Evolutionary conservation across 2,888 invertebrate genomes (phyloP).

Genomic region (Capitulum mitella): DNA sequence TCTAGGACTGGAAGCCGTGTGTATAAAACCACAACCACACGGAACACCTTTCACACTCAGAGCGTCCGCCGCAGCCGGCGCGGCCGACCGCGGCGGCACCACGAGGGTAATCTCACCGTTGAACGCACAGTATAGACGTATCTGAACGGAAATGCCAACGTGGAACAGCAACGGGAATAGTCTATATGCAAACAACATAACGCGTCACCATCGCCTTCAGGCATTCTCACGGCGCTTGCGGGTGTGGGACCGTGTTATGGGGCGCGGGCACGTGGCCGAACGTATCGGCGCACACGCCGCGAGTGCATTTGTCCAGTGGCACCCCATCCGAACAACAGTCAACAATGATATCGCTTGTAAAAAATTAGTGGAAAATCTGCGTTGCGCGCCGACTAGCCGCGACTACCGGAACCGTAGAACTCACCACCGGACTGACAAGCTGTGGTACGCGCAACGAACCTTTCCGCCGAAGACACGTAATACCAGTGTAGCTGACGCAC

Average conservation of each 20-base stretch:
- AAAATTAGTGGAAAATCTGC: not conserved
- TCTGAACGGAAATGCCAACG: not conserved
- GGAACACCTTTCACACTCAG: not conserved
- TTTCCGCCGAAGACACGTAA: not conserved
- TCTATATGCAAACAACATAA: not conserved
- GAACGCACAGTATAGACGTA: not conserved
- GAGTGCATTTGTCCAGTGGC: no score
- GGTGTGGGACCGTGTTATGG: no score
- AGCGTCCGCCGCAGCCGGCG: not conserved
- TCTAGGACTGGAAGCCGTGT: conserved; percentile 21
- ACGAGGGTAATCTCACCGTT: not conserved
- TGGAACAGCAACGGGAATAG: not conserved
- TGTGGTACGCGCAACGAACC: not conserved
- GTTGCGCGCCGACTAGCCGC: not conserved
- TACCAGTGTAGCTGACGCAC: not conserved
- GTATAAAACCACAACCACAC: conserved; percentile 21
- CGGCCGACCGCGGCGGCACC: not conserved
- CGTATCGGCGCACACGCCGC: no score
- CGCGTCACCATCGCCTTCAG: no score
- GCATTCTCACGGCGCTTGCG: no score
- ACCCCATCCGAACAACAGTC: no score
- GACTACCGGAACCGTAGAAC: not conserved
- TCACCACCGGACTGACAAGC: not conserved
- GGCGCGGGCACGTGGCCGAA: no score
- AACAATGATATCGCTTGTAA: not conserved